These are phyloP conservation scores for Phenganax subtilis DNA, from an alignment of 92 coral and sea anemone genomes.

Conservation along the genomic window DNA sequence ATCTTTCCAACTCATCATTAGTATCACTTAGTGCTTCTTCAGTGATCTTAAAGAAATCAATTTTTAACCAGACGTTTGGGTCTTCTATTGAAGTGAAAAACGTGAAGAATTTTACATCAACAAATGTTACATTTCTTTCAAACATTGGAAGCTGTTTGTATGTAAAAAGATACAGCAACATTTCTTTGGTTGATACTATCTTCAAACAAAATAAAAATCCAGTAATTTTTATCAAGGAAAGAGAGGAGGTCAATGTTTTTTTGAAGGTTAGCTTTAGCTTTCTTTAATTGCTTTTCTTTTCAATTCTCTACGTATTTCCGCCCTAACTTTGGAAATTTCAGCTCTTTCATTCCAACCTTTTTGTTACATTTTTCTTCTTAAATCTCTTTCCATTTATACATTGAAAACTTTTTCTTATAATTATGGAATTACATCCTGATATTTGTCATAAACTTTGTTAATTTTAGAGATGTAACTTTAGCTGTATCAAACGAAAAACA, in stretches of 20 bases:
- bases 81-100: conserved; percentile 2
- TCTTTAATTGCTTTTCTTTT: neutral
- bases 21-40: conserved; percentile 25
- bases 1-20: neutral
- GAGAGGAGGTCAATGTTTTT: conserved; percentile 11
- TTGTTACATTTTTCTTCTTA: neutral
- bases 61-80: conserved; percentile 14
- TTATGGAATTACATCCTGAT: too few species aligned
- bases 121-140: neutral
- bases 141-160: conserved; percentile 32
- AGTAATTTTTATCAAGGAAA: conserved; percentile 19
- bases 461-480: conserved; percentile 14
- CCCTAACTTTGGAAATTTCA: neutral
- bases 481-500: neutral
- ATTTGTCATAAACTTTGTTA: neutral
- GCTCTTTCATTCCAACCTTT: neutral
- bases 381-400: neutral
- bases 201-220: conserved; percentile 31
- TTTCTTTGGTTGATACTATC: neutral
- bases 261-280: conserved; percentile 17
- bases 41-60: neutral
- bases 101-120: conserved; percentile 15
- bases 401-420: too few species aligned
- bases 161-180: conserved; percentile 25
- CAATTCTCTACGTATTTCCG: neutral